phyloP scores from a whole-genome alignment of 2,113 vertebrate species.

The Herpailurus yagouaroundi region DNA sequence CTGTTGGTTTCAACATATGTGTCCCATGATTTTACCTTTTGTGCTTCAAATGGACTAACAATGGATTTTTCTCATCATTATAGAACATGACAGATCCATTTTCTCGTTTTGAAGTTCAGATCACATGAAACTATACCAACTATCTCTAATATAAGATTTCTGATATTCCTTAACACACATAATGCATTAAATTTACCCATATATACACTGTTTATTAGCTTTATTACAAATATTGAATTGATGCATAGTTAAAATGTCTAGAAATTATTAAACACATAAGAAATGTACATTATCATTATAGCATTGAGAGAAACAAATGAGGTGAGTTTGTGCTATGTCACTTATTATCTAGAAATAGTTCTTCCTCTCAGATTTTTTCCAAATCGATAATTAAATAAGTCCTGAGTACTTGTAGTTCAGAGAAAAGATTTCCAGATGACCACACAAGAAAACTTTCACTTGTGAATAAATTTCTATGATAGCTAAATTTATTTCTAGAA shows the following conservation, averaged over 20 bases:
- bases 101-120: slow-evolving; percentile 34
- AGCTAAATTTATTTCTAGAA: not conserved
- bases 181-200: not conserved
- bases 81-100: not conserved
- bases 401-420: not conserved
- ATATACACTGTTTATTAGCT: not conserved
- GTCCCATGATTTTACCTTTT: not conserved
- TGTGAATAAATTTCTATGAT: not conserved
- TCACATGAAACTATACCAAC: slow-evolving; percentile 4
- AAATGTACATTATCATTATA: not conserved
- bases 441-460: not conserved
- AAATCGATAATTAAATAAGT: slow-evolving; percentile 17
- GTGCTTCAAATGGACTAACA: not conserved
- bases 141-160: not conserved
- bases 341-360: not conserved
- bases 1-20: slow-evolving; percentile 39
- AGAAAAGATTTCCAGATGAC: not conserved
- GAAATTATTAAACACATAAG: not conserved
- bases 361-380: not conserved
- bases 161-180: not conserved
- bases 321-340: not conserved
- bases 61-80: not conserved
- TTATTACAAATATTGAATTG: slow-evolving; percentile 13
- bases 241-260: not conserved
- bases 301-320: slow-evolving; percentile 1